Evolutionary conservation across 2,888 invertebrate genomes (phyloP).

Genomic region (Rhimphoctona megacephalus): DNA sequence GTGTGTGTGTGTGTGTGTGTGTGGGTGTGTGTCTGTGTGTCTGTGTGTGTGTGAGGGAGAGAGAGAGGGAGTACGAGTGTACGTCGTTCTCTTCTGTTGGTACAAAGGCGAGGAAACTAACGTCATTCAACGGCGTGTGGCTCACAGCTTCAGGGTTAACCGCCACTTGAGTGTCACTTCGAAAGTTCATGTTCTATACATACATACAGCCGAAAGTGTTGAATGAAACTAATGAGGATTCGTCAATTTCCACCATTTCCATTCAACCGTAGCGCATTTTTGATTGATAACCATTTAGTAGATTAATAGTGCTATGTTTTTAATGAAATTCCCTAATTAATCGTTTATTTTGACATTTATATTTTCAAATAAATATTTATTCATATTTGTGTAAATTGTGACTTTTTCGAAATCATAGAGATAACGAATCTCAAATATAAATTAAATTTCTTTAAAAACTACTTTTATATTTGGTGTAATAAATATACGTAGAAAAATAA

Average conservation of each 20-base stretch:
- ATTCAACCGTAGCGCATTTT: background rate
- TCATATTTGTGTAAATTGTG: background rate
- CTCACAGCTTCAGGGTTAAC: conserved; percentile 71
- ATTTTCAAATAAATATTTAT: background rate
- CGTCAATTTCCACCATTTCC: conserved; percentile 7
- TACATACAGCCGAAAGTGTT: background rate
- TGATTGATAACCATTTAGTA: background rate
- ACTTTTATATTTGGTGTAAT: background rate
- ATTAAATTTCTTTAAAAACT: background rate
- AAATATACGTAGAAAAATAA: background rate
- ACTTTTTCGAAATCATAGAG: background rate
- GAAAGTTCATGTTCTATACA: conserved; percentile 38
- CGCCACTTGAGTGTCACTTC: conserved; percentile 60
- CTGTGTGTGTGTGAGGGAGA: background rate
- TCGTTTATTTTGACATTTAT: background rate
- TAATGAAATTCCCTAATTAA: background rate
- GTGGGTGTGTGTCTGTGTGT: background rate
- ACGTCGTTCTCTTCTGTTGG: conserved; percentile 64
- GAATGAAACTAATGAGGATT: conserved; percentile 32
- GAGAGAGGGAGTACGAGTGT: conserved; percentile 1
- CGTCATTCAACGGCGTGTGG: conserved; percentile 72
- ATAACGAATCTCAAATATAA: background rate
- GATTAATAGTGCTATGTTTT: background rate
- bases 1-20: background rate
- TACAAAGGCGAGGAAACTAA: conserved; percentile 68